Conservation (phyloP, 2,888 invertebrate species). For the Hyles lineata region DNA sequence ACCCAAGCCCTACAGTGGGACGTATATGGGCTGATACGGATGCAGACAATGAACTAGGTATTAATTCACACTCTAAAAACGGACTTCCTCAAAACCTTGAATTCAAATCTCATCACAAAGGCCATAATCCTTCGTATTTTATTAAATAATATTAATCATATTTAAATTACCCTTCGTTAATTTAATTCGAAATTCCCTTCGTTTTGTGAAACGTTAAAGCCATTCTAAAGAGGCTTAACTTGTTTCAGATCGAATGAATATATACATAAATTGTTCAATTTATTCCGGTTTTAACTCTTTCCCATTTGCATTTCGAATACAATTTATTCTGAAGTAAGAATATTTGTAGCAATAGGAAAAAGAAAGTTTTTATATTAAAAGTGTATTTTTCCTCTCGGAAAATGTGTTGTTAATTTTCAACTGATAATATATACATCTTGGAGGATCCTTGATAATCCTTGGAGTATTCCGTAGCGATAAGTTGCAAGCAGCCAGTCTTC, state of each 20-base stretch:
- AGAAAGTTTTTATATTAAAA: neutral
- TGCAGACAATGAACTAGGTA: no score
- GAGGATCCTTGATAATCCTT: no score
- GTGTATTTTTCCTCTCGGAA: neutral
- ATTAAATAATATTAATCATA: neutral
- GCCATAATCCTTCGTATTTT: neutral
- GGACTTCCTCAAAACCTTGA: no score
- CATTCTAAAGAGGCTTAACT: slow-evolving; percentile 21
- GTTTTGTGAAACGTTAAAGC: slow-evolving; percentile 21
- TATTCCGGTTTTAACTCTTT: slow-evolving; percentile 37
- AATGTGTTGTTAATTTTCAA: no score
- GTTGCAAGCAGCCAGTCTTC: no score
- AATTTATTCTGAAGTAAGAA: neutral
- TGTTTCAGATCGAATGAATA: slow-evolving; percentile 28
- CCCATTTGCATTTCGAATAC: slow-evolving; percentile 44
- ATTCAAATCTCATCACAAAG: neutral
- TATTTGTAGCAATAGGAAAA: neutral
- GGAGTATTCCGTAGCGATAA: no score
- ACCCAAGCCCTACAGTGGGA: no score
- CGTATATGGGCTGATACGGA: no score
- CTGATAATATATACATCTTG: no score
- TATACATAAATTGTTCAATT: slow-evolving; percentile 29
- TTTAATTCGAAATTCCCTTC: slow-evolving; percentile 1
- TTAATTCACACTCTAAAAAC: no score
- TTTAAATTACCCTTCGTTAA: slow-evolving; percentile 14